Conservation (phyloP, 2,797 vertebrate species). For the Hypotaenidia okinawae region DNA sequence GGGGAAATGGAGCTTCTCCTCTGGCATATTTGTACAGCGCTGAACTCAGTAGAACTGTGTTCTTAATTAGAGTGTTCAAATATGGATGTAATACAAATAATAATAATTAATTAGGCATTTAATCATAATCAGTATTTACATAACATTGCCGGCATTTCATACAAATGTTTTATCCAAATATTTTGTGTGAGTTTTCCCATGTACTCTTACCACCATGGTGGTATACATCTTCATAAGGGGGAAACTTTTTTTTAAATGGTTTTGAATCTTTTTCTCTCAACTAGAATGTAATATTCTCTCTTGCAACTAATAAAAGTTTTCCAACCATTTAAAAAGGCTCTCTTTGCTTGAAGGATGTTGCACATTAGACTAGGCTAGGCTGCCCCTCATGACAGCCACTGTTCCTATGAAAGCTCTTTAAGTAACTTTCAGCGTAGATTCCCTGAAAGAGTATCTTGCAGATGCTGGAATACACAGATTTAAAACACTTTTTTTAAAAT, state of each 20-base stretch:
- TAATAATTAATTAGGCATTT: slow-evolving; percentile 46
- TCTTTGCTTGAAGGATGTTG: slow-evolving; percentile 60
- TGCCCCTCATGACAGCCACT: neutral
- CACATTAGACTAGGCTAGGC: neutral
- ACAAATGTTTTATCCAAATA: slow-evolving; percentile 66
- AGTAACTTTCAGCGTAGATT: neutral
- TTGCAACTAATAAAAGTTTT: slow-evolving; percentile 53
- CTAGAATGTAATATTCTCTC: slow-evolving; percentile 46
- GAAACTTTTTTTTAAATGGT: slow-evolving; percentile 30
- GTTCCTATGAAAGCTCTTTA: slow-evolving; percentile 10
- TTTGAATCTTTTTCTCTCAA: slow-evolving; percentile 52
- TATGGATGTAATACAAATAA: slow-evolving; percentile 14
- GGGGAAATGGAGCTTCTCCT: neutral
- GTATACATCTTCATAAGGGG: slow-evolving; percentile 47
- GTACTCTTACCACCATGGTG: slow-evolving; percentile 51
- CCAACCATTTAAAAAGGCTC: slow-evolving; percentile 56
- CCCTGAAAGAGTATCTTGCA: neutral
- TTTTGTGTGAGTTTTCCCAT: slow-evolving; percentile 60
- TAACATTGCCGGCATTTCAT: slow-evolving; percentile 64
- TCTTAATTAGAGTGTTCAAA: slow-evolving; percentile 29
- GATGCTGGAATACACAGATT: neutral
- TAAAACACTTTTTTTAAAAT: neutral
- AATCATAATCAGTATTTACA: slow-evolving; percentile 34
- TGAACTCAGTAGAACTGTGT: neutral
- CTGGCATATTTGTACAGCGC: neutral